Evolutionary conservation across 2,113 vertebrate genomes (phyloP), one percentile per base, ranked within the genome.

Genomic region (Anthoscopus minutus): DNA sequence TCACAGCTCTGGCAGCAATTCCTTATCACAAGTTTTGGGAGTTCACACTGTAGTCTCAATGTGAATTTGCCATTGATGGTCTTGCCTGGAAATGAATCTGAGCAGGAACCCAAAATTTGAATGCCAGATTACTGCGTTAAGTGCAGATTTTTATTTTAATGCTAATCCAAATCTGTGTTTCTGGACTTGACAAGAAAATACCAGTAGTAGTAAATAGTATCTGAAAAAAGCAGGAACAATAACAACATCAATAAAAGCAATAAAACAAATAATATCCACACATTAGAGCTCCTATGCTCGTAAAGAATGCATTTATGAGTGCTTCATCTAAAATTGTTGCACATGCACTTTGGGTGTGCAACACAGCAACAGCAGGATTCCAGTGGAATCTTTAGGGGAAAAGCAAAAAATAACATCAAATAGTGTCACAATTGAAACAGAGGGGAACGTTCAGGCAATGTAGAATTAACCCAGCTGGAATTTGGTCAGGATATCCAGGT

Each of bases 401-500:
- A 88, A 84, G 53, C 33, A 42, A 92, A 90, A 93, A 90, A 48
- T 48, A 72, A 56, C 80, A 88, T 86, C 69, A 86, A 93, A 91
- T 51, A 78, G 8, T 21, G 17, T 71, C 83, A 90, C 72, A 74
- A 8, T 38, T 81, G 92, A 86, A 93, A 60, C 38, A 90, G 51
- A 82, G 28, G 25, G 72, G 44, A 78, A n/a, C 33, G 50, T 37
- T 88, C 35, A 76, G 67, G 69, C 40, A 92, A 42, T 0, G 0
- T 90, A 48, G 69, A 88, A 95, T 96, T 97, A 96, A 90, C 69
- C 40, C 90, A 71, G 72, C 57, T 86, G 88, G 92, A 97, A 92
- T 83, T 81, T 78, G 88, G 76, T 88, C 86, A 90, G 90, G 77
- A 93, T 92, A 53, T 96, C 76, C 93, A 96, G 82, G 88, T 88